Conservation (phyloP, 1,140 invertebrate genomes). For the Drosophila kepulauana region DNA sequence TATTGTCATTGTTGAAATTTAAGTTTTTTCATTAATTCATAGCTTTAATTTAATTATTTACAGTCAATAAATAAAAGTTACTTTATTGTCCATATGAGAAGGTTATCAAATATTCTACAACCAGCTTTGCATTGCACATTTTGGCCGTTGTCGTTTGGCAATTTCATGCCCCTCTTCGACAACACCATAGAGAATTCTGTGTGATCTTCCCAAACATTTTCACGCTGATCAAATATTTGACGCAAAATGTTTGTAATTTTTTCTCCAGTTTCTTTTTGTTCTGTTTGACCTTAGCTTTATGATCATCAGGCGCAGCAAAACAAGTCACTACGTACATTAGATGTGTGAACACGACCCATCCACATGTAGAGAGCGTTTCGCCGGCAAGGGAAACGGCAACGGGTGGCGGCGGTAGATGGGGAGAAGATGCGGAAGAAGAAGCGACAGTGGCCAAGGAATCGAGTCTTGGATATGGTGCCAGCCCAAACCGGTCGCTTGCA, state of each 20-base stretch:
- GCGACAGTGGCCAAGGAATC: constrained; percentile 39
- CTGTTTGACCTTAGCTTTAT: constrained; percentile 74
- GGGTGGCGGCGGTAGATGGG: constrained; percentile 12
- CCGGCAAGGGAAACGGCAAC: constrained; percentile 8
- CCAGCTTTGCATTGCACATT: too few relatives aligned
- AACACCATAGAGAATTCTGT: constrained; percentile 2
- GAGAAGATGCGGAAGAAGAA: constrained; percentile 25
- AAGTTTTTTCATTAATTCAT: too few relatives aligned
- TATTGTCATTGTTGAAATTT: too few relatives aligned
- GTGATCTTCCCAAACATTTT: constrained; percentile 51
- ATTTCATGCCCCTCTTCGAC: neutral
- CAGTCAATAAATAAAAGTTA: neutral
- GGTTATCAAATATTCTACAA: neutral
- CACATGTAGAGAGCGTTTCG: constrained; percentile 32
- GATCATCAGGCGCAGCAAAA: constrained; percentile 61
- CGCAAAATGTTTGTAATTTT: constrained; percentile 62
- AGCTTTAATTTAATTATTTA: too few relatives aligned
- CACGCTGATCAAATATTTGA: constrained; percentile 75
- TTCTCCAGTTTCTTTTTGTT: constrained; percentile 44
- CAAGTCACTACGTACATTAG: constrained; percentile 73
- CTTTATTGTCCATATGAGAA: neutral
- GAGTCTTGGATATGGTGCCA: constrained; percentile 65
- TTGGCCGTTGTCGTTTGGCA: neutral
- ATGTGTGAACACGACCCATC: constrained; percentile 73
- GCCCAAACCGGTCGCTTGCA: constrained; percentile 77